Evolutionary conservation across 2,888 invertebrate genomes (phyloP).

Genomic region (Stomorhina lunata): DNA sequence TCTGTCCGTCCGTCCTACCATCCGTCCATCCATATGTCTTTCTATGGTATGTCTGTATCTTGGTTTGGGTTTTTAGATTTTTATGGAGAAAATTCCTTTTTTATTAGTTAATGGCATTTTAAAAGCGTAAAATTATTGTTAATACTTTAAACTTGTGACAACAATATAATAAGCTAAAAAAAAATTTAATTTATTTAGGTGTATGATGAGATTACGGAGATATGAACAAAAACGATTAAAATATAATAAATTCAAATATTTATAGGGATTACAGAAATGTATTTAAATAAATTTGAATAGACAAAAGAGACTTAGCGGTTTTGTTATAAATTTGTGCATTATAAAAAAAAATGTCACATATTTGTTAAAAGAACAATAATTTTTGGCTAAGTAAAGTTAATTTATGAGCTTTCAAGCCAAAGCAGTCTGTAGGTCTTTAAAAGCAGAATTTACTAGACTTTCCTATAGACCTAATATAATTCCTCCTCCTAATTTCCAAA

Average conservation of each 20-base stretch:
- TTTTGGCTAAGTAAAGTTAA: too few relatives aligned
- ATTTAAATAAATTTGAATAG: neutral
- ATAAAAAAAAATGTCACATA: neutral
- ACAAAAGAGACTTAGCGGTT: neutral
- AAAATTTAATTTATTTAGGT: conserved; percentile 31
- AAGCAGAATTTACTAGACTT: too few relatives aligned
- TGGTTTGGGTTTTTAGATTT: neutral
- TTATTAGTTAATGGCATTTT: conserved; percentile 54
- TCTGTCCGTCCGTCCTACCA: neutral
- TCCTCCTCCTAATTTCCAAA: too few relatives aligned
- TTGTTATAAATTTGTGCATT: neutral
- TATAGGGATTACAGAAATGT: neutral
- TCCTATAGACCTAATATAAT: too few relatives aligned
- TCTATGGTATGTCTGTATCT: neutral
- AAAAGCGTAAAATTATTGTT: conserved; percentile 52
- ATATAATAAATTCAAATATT: conserved; percentile 37
- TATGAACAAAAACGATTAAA: neutral
- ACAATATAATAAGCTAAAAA: conserved; percentile 23
- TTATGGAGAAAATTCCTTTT: conserved; percentile 28
- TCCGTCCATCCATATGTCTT: neutral
- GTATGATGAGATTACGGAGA: conserved; percentile 25
- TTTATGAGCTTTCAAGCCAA: too few relatives aligned
- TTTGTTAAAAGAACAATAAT: too few relatives aligned
- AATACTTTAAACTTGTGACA: conserved; percentile 37
- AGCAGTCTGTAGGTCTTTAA: too few relatives aligned